These are phyloP conservation scores for Geophilus truncorum DNA, from an alignment of 2,888 invertebrate genomes.

Conservation along the genomic window DNA sequence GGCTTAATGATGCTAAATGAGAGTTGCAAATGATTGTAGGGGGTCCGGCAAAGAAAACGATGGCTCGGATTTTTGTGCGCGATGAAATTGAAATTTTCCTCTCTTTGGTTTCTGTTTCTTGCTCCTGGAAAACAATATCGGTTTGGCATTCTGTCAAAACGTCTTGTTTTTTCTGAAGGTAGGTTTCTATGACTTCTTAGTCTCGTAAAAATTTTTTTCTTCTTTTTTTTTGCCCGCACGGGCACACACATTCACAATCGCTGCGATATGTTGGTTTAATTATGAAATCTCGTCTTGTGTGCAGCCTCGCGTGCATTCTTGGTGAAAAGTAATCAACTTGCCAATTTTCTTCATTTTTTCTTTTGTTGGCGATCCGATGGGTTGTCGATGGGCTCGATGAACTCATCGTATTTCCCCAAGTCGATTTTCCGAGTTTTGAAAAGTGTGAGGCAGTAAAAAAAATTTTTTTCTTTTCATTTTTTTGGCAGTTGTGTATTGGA, in stretches of 20 bases:
- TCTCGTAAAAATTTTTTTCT: neutral
- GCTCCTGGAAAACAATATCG: conserved; percentile 29
- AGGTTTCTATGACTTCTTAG: neutral
- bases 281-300: neutral
- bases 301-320: neutral
- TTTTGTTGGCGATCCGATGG: neutral
- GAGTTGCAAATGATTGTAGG: neutral
- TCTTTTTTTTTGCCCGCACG: neutral
- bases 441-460: neutral
- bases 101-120: conserved; percentile 9
- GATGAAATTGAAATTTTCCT: conserved; percentile 27
- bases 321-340: neutral
- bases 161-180: conserved; percentile 18
- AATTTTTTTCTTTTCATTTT: neutral
- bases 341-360: neutral
- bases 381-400: neutral
- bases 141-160: conserved; percentile 30
- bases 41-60: neutral
- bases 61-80: neutral
- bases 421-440: neutral
- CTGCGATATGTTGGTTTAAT: neutral
- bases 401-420: neutral
- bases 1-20: neutral
- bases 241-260: neutral
- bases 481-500: no score